phyloP scores from a whole-genome alignment of 2,797 vertebrate genomes.

The Siniperca undulata region DNA sequence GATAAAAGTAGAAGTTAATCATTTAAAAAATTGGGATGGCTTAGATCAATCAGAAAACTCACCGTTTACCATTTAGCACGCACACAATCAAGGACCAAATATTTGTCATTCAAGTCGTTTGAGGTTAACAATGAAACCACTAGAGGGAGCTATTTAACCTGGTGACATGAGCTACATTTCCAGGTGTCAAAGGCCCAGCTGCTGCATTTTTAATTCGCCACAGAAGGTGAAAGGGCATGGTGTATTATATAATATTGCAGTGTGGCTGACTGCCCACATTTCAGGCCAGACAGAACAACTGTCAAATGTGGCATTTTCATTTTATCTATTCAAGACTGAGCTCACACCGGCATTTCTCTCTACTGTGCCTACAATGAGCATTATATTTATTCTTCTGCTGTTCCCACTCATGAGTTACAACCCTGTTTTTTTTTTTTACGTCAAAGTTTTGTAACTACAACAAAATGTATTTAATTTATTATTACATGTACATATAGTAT shows the following conservation, averaged over 20 bases:
- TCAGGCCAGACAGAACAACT: not conserved
- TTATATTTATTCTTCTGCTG: not conserved
- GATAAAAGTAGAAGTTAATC: not conserved
- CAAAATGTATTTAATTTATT: not conserved
- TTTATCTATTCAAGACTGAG: constrained; percentile 16
- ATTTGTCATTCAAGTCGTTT: not conserved
- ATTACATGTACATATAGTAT: not conserved
- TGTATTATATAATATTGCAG: constrained; percentile 9
- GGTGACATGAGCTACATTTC: not conserved
- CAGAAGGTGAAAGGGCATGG: not conserved
- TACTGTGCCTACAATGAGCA: not conserved
- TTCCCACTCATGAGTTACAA: not conserved
- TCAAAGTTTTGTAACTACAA: not conserved
- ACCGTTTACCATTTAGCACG: not conserved
- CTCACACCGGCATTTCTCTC: constrained; percentile 1
- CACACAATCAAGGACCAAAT: not conserved
- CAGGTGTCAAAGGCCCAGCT: not conserved
- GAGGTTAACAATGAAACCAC: not conserved
- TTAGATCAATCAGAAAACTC: not conserved
- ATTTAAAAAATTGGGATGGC: not conserved
- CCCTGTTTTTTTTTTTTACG: not conserved
- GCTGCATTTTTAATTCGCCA: constrained; percentile 30
- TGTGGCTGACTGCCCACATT: constrained; percentile 4
- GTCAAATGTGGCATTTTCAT: constrained; percentile 1
- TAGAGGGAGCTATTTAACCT: not conserved